Evolutionary conservation across 2,797 vertebrate genomes (phyloP).

Genomic region (Schizopygopsis pylzovi): DNA sequence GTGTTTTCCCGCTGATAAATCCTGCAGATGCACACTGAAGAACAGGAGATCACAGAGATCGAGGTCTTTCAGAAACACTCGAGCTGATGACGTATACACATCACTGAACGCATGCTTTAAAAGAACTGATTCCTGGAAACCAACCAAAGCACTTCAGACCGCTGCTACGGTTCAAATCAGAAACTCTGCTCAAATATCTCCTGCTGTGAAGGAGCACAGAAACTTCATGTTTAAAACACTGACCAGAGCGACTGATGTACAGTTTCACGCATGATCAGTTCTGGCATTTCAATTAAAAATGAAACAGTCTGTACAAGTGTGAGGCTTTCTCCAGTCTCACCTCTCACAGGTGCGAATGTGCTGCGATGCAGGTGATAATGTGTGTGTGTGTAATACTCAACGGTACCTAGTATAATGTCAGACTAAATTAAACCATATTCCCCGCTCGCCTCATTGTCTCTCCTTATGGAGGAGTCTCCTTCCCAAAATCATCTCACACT

Average conservation of each 20-base stretch:
- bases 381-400: slow-evolving; percentile 15
- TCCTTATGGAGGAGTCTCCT: slow-evolving; percentile 56
- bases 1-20: not conserved
- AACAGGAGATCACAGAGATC: not conserved
- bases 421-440: slow-evolving; percentile 75
- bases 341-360: slow-evolving; percentile 39
- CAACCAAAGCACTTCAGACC: too few relatives aligned
- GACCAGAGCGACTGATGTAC: too few relatives aligned
- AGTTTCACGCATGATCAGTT: not conserved
- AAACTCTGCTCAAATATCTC: not conserved
- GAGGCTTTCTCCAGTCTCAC: not conserved
- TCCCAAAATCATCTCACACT: slow-evolving; percentile 54
- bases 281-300: not conserved
- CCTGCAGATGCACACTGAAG: not conserved
- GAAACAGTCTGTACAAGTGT: too few relatives aligned
- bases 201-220: not conserved
- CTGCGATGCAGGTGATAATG: slow-evolving; percentile 42
- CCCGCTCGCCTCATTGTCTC: slow-evolving; percentile 53
- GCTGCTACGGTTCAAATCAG: not conserved
- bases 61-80: not conserved
- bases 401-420: slow-evolving; percentile 62
- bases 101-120: not conserved
- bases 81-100: not conserved
- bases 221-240: not conserved
- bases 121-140: not conserved